Evolutionary conservation across 2,797 vertebrate species (phyloP).

Genomic region (Tiaroga cobitis): DNA sequence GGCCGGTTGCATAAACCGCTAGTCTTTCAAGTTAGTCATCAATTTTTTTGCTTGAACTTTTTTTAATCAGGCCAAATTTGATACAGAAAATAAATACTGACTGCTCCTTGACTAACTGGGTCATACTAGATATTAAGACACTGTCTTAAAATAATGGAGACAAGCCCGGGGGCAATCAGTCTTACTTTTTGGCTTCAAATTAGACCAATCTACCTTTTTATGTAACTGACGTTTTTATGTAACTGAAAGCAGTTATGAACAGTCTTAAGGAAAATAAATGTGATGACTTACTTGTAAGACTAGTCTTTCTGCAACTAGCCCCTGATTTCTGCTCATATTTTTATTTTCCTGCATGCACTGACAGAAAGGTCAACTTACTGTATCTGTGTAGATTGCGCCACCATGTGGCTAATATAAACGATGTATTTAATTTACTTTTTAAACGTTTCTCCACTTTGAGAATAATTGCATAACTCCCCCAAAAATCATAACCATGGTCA

Average conservation of each 20-base stretch:
- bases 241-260: not conserved
- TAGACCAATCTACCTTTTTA: not conserved
- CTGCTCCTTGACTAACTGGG: not conserved
- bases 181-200: not conserved
- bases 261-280: not conserved
- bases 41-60: not conserved
- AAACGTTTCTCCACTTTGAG: not conserved
- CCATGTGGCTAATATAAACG: slow-evolving; percentile 5
- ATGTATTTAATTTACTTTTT: not conserved
- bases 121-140: not conserved
- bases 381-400: slow-evolving; percentile 10
- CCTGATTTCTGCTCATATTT: not conserved
- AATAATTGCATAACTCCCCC: not conserved
- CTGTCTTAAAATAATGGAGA: not conserved
- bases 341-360: not conserved
- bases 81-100: not conserved
- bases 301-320: not conserved
- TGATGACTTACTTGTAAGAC: not conserved
- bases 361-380: not conserved
- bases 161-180: not conserved
- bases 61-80: not conserved
- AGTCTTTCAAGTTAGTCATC: not conserved
- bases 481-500: too few relatives aligned
- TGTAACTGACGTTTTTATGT: not conserved
- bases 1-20: not conserved